Evolutionary conservation across 2,888 invertebrate species (phyloP).

Genomic region (Athrips mouffetella): DNA sequence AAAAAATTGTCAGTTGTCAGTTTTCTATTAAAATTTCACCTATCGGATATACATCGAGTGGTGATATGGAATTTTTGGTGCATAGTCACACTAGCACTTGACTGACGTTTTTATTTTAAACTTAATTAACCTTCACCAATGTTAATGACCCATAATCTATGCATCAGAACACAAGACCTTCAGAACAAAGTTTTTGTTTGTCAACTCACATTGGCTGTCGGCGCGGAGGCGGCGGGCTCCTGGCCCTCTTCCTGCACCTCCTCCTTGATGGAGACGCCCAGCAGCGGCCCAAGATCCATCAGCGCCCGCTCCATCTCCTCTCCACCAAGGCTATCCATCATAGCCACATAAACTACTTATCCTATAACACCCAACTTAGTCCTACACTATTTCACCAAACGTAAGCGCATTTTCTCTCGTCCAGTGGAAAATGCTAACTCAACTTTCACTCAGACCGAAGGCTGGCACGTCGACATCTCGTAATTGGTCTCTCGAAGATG

Average conservation of each 20-base stretch:
- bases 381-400: conserved; percentile 35
- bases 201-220: conserved; percentile 46
- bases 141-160: too few species aligned
- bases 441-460: conserved; percentile 64
- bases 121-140: too few species aligned
- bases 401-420: conserved; percentile 46
- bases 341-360: conserved; percentile 7
- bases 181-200: background rate
- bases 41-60: too few species aligned
- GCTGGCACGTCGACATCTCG: conserved; percentile 62
- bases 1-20: too few species aligned
- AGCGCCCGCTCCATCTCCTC: conserved; percentile 72
- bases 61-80: too few species aligned
- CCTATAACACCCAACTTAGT: conserved; percentile 22
- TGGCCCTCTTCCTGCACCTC: conserved; percentile 60
- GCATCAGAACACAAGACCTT: background rate
- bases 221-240: conserved; percentile 33
- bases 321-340: conserved; percentile 65
- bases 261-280: conserved; percentile 71
- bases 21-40: too few species aligned
- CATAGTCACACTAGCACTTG: too few species aligned
- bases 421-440: conserved; percentile 21
- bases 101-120: too few species aligned
- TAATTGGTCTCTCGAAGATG: conserved; percentile 53
- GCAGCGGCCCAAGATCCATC: conserved; percentile 69